Conservation (phyloP, 2,113 vertebrate species). For the Pantherophis guttatus region DNA sequence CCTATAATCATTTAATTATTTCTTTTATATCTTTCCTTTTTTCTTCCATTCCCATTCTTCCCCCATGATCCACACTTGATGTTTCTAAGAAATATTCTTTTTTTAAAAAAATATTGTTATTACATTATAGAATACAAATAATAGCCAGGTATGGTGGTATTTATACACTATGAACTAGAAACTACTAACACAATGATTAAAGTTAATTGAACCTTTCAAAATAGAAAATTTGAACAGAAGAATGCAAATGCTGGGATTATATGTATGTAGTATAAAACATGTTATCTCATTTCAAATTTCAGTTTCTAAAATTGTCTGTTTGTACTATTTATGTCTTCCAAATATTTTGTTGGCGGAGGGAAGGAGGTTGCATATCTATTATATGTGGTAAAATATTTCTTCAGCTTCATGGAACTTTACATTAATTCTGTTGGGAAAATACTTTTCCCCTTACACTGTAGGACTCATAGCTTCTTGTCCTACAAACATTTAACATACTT, state of each 20-base stretch:
- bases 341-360: background rate
- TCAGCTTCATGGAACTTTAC: background rate
- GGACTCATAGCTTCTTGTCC: background rate
- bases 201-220: background rate
- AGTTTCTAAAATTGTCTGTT: background rate
- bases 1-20: background rate
- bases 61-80: background rate
- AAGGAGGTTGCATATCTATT: too few relatives aligned
- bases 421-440: background rate
- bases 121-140: background rate
- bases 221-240: background rate
- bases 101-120: background rate
- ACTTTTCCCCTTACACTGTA: background rate
- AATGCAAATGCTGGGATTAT: background rate
- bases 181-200: background rate
- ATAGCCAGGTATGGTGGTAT: background rate
- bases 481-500: background rate
- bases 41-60: background rate
- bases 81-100: background rate
- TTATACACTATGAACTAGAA: background rate
- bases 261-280: background rate
- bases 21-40: background rate
- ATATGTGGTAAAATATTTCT: too few relatives aligned
- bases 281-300: background rate
- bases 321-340: background rate